Evolutionary conservation across 2,797 vertebrate genomes (phyloP), one percentile per base, ranked within the genome.

Genomic region (Malurus splendens): DNA sequence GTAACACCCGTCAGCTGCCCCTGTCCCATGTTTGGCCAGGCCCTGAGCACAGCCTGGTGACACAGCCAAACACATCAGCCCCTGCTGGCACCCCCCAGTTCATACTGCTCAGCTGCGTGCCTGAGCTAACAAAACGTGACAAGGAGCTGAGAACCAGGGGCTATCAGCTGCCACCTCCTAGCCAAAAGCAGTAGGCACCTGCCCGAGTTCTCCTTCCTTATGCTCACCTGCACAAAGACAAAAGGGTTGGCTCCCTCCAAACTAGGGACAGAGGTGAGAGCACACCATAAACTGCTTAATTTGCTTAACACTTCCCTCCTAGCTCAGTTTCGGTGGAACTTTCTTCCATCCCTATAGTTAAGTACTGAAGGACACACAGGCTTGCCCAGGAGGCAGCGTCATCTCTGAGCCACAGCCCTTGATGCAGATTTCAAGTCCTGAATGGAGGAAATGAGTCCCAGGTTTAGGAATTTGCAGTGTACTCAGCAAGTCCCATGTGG

Each of bases 71-170:
- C 4, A 18, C 10, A 12, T 7, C 30, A 55, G 14, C 6, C 24
- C 27, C 39, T 3, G 1, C 25, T 59, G 41, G 13, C 10, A 14
- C 1, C 18, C 23, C 12, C 7, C 2, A 47, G 4, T 50, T 55
- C 0, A 1, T 33, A 51, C 19, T 28, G 30, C 20, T 0, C 24
- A 76, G 20, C 18, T 41, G 17, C 0, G 1, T 10, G 14, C 30
- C 20, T 51, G 41, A 59, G 30, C 3, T 50, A 15, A 27, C 41
- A 89, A 71, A 25, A 18, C 33, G 38, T 4, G 36, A 18, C 9
- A 8, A 32, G 47, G 45, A 41, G 17, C 32, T 45, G 23, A 38
- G 27, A 50, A 13, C 19, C 24, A 25, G 4, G 15, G 64, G 10
- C 6, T n/a, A 4, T 22, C 25, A 19, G 13, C 24, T 39, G 18